A percentile compares a stretch with the other conserved stretches of the same genome.
These are phyloP conservation scores for Poeciliopsis occidentalis DNA, from an alignment of 2,113 vertebrate species.

Conservation along the genomic window DNA sequence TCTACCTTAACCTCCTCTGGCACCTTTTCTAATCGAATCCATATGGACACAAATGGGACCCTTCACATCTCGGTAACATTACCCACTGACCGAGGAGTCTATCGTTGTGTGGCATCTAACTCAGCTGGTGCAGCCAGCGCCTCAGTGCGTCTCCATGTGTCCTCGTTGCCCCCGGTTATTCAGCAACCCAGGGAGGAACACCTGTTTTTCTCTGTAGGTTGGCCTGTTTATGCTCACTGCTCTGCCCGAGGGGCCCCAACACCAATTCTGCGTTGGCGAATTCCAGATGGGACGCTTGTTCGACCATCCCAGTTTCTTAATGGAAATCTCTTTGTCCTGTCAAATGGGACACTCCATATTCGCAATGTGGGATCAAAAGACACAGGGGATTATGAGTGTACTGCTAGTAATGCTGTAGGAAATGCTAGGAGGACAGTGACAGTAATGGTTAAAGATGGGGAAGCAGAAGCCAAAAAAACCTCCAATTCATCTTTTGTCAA, in stretches of 20 bases:
- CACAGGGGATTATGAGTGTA: constrained; percentile 88
- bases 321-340: constrained; percentile 91
- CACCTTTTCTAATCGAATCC: constrained; percentile 71
- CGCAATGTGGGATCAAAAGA: constrained; percentile 79
- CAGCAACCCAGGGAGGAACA: constrained; percentile 85
- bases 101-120: constrained; percentile 91
- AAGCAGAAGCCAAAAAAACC: constrained; percentile 28
- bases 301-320: constrained; percentile 90
- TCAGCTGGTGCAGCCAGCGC: constrained; percentile 87
- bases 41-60: constrained; percentile 85
- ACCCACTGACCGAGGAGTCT: constrained; percentile 86
- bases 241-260: constrained; percentile 85
- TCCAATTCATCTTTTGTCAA: constrained; percentile 18
- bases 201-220: constrained; percentile 79
- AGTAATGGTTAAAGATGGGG: constrained; percentile 72
- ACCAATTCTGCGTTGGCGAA: constrained; percentile 87
- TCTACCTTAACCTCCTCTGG: constrained; percentile 71
- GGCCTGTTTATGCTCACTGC: constrained; percentile 86
- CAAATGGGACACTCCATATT: constrained; percentile 93
- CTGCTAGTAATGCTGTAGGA: constrained; percentile 88
- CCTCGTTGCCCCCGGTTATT: constrained; percentile 88
- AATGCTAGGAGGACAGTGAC: constrained; percentile 80
- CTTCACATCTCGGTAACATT: constrained; percentile 79
- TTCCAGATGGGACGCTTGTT: constrained; percentile 83
- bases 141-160: constrained; percentile 88